Percentiles rank a stretch among this genome's conserved stretches.
These are phyloP conservation scores for Menidia beryllina DNA, from an alignment of 2,113 vertebrate genomes.

Conservation along the genomic window DNA sequence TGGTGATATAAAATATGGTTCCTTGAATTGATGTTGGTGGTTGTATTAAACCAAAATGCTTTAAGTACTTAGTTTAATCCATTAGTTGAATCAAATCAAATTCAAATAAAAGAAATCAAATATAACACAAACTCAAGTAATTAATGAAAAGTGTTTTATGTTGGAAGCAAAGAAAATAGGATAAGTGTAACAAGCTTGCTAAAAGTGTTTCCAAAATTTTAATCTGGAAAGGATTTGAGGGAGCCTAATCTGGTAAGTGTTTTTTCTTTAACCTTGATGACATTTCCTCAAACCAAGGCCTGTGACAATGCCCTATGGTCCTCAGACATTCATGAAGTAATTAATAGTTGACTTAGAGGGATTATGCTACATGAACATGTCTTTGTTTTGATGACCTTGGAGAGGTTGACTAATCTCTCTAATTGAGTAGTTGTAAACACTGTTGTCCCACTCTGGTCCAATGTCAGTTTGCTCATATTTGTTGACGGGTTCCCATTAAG, in stretches of 20 bases:
- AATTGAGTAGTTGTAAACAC: constrained; percentile 74
- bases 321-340: constrained; percentile 72
- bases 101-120: too few species aligned
- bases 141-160: constrained; percentile 1
- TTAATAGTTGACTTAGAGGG: constrained; percentile 78
- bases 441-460: constrained; percentile 60
- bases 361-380: constrained; percentile 68
- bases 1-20: constrained; percentile 40
- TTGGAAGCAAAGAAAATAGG: constrained; percentile 13
- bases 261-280: constrained; percentile 53
- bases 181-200: background rate
- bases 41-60: constrained; percentile 8
- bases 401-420: constrained; percentile 78
- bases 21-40: constrained; percentile 4
- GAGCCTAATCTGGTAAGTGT: constrained; percentile 26
- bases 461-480: constrained; percentile 66
- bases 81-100: background rate
- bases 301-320: constrained; percentile 65
- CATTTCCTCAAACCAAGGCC: constrained; percentile 56
- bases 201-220: constrained; percentile 9
- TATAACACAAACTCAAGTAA: background rate
- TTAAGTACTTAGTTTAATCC: constrained; percentile 1
- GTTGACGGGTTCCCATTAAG: constrained; percentile 34
- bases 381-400: constrained; percentile 79
- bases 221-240: constrained; percentile 14